A percentile compares a stretch with the other conserved stretches of the same genome.
phyloP scores from a whole-genome alignment of 2,797 vertebrate genomes.

The Phalanger gymnotis region DNA sequence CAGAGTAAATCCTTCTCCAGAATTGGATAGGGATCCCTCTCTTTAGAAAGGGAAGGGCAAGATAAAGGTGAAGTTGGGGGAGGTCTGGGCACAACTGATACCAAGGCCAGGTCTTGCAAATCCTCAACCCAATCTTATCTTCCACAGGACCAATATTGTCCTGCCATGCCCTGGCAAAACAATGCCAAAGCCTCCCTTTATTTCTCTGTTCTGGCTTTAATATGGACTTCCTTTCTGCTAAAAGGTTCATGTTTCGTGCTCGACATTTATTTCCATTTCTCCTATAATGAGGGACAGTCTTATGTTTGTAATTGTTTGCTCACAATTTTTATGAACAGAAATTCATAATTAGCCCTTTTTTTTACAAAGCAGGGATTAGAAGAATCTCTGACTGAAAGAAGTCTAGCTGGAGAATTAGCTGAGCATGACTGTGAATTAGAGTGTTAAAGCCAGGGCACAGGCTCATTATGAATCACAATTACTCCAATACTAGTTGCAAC shows the following conservation, averaged over 20 bases:
- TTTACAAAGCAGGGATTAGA: background rate
- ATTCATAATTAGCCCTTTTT: background rate
- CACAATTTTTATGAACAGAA: background rate
- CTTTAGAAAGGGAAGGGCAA: background rate
- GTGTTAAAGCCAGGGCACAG: background rate
- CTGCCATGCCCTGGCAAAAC: background rate
- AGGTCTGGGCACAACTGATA: background rate
- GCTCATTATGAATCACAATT: background rate
- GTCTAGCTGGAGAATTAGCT: background rate
- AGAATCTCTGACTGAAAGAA: background rate
- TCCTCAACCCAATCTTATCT: background rate
- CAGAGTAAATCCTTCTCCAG: slow-evolving; percentile 20
- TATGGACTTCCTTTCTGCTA: background rate
- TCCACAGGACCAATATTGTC: background rate
- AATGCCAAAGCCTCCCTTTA: background rate
- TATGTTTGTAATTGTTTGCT: background rate
- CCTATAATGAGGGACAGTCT: background rate
- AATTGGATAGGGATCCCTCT: background rate
- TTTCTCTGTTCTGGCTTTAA: background rate
- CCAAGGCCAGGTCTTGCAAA: background rate
- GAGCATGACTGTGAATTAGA: background rate
- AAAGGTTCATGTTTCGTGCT: background rate
- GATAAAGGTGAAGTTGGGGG: background rate
- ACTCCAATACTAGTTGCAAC: background rate
- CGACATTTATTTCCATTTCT: background rate